phyloP scores from a whole-genome alignment of 2,113 vertebrate species.

The Heterotilapia buettikoferi region DNA sequence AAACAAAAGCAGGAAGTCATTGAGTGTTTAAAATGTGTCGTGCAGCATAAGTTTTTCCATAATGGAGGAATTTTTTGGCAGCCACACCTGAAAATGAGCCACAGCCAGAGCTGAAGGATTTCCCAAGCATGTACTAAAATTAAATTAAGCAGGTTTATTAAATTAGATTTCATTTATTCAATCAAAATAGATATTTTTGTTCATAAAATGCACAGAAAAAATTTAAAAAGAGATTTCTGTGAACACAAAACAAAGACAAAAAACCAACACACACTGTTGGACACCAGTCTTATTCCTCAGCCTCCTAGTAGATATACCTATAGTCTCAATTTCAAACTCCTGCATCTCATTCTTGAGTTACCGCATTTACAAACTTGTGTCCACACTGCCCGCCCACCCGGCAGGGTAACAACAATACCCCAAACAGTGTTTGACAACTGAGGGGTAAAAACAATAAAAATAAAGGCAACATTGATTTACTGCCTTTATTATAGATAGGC shows the following conservation, averaged over 20 bases:
- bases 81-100: neutral
- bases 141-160: accelerated
- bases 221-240: accelerated
- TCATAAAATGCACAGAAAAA: accelerated
- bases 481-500: no score
- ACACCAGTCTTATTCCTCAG: neutral
- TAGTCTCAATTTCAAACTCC: neutral
- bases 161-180: neutral
- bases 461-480: accelerated
- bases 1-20: neutral
- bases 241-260: neutral
- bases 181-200: neutral
- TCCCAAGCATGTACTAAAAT: neutral
- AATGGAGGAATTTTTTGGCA: neutral
- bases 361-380: accelerated
- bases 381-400: accelerated
- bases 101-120: neutral
- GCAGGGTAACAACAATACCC: neutral
- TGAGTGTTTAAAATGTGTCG: neutral
- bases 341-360: neutral
- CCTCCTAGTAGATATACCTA: accelerated
- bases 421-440: neutral
- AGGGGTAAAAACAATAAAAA: neutral
- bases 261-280: neutral
- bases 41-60: neutral